These are phyloP conservation scores for Drymonia ruficornis DNA, from an alignment of 2,888 invertebrate species.

Conservation along the genomic window DNA sequence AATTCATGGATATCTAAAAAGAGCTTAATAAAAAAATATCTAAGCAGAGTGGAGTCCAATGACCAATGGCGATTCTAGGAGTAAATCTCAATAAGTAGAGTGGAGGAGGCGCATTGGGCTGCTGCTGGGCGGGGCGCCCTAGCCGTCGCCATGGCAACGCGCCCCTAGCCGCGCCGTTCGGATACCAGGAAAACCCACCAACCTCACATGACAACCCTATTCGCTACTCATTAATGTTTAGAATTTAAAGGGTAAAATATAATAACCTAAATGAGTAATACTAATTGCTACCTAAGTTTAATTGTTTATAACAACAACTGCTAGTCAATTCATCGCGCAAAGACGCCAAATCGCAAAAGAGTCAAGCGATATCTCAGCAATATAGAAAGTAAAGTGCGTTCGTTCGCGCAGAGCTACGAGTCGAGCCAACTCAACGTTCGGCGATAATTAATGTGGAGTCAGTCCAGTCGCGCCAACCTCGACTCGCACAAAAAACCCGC, in stretches of 20 bases:
- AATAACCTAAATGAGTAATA: too few relatives aligned
- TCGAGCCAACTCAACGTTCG: slow-evolving; percentile 63
- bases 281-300: too few relatives aligned
- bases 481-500: slow-evolving; percentile 81
- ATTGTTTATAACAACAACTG: too few relatives aligned
- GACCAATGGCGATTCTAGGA: slow-evolving; percentile 58
- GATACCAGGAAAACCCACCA: slow-evolving; percentile 47
- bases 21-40: not conserved
- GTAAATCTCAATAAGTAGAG: slow-evolving; percentile 63
- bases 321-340: slow-evolving; percentile 31
- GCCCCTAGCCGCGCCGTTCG: slow-evolving; percentile 54
- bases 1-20: too few relatives aligned
- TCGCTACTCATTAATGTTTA: slow-evolving; percentile 24
- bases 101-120: slow-evolving; percentile 53
- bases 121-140: slow-evolving; percentile 71
- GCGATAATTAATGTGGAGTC: slow-evolving; percentile 82
- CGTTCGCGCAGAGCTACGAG: slow-evolving; percentile 56
- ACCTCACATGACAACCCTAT: slow-evolving; percentile 31
- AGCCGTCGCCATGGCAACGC: slow-evolving; percentile 73
- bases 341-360: slow-evolving; percentile 51
- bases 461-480: slow-evolving; percentile 71
- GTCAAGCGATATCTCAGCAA: slow-evolving; percentile 55
- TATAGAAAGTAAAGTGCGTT: slow-evolving; percentile 82
- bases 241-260: too few relatives aligned
- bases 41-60: not conserved